phyloP scores from a whole-genome alignment of 2,888 invertebrate genomes.

The Acleris literana region DNA sequence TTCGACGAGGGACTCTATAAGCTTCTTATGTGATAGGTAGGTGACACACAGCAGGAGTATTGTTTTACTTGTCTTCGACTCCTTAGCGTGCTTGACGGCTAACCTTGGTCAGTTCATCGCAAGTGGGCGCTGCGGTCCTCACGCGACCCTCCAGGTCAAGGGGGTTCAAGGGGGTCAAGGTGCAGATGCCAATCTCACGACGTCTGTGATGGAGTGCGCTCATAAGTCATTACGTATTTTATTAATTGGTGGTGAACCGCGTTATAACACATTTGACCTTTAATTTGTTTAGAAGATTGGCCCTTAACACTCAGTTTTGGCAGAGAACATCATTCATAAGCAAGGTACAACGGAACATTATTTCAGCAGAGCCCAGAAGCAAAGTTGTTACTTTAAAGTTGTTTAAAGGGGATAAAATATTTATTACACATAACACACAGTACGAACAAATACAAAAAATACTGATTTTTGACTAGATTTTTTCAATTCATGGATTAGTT shows the following conservation, averaged over 20 bases:
- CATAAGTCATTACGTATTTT: constrained; percentile 22
- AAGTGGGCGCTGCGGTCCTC: constrained; percentile 1
- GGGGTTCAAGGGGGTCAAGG: constrained; percentile 14
- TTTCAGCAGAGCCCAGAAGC: too few species aligned
- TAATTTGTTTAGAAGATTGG: neutral
- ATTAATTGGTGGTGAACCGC: constrained; percentile 8
- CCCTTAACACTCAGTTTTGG: neutral
- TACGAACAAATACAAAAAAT: too few species aligned
- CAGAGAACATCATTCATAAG: too few species aligned
- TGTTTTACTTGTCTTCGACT: neutral
- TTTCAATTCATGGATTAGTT: too few species aligned
- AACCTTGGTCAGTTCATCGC: constrained; percentile 23
- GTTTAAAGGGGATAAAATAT: too few species aligned
- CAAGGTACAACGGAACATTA: too few species aligned
- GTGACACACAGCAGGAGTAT: too few species aligned
- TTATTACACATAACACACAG: too few species aligned
- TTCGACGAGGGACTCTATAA: too few species aligned
- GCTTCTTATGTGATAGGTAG: too few species aligned
- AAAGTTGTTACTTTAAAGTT: too few species aligned
- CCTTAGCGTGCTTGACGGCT: neutral
- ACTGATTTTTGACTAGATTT: too few species aligned
- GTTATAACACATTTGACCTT: neutral
- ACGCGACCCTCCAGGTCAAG: constrained; percentile 8
- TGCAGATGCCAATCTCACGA: constrained; percentile 21
- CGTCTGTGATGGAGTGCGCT: constrained; percentile 22